phyloP scores from a whole-genome alignment of 2,797 vertebrate species.

The Oreortyx pictus region DNA sequence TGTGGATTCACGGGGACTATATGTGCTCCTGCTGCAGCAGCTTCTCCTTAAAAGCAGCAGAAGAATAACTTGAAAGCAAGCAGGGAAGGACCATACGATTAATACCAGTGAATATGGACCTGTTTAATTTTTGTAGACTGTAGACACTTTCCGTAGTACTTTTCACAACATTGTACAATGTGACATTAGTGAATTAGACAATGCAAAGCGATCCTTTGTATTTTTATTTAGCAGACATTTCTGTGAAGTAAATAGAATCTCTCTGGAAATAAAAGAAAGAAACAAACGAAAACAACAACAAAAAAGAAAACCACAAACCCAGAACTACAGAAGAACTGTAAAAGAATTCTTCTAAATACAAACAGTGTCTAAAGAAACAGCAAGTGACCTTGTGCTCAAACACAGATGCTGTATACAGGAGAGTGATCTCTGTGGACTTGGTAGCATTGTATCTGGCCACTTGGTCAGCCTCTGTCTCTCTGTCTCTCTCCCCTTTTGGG shows the following conservation, averaged over 20 bases:
- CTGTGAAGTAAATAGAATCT: neutral
- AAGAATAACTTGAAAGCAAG: conserved; percentile 29
- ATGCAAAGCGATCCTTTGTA: neutral
- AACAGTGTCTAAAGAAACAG: conserved; percentile 19
- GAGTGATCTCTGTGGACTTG: conserved; percentile 39
- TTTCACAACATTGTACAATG: neutral
- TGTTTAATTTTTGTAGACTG: conserved; percentile 17
- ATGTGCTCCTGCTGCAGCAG: conserved; percentile 18
- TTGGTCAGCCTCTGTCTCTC: conserved; percentile 31
- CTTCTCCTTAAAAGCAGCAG: conserved; percentile 33
- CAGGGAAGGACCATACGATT: conserved; percentile 9
- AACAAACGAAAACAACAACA: neutral
- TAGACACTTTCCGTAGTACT: neutral
- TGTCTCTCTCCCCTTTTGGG: conserved; percentile 25
- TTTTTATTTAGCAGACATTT: conserved; percentile 10
- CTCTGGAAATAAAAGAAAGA: neutral
- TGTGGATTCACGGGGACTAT: conserved; percentile 49
- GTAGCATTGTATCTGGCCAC: conserved; percentile 61
- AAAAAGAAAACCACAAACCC: neutral
- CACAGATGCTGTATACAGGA: conserved; percentile 12
- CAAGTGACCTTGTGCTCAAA: conserved; percentile 47
- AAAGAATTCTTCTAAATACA: neutral
- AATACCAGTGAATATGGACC: neutral
- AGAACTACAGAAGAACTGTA: neutral
- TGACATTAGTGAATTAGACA: neutral